A percentile compares a stretch with the other conserved stretches of the same genome.
Conservation (phyloP, 2,888 invertebrate genomes). For the Plutella xylostella region DNA sequence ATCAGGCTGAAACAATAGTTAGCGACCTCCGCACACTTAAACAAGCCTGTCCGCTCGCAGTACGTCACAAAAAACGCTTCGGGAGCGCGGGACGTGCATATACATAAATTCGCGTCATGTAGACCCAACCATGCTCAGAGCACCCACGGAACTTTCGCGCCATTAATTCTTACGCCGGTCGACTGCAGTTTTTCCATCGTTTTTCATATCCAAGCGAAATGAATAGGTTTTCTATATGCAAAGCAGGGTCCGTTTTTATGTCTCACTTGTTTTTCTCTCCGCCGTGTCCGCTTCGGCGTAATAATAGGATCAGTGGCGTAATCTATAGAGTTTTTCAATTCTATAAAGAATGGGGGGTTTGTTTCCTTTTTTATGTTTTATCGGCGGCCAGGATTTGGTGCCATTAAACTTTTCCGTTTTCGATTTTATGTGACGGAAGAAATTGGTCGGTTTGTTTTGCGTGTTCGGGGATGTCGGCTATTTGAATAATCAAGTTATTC, state of each 20-base stretch:
- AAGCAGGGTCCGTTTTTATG: slow-evolving; percentile 22
- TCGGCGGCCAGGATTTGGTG: slow-evolving; percentile 49
- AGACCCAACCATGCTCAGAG: slow-evolving; percentile 8
- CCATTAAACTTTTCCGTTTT: slow-evolving; percentile 54
- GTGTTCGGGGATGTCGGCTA: slow-evolving; percentile 3
- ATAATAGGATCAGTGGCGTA: slow-evolving; percentile 46
- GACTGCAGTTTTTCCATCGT: slow-evolving; percentile 49
- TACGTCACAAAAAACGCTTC: slow-evolving; percentile 4
- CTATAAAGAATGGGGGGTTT: slow-evolving; percentile 16
- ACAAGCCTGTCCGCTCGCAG: too few relatives aligned
- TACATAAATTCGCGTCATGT: slow-evolving; percentile 11
- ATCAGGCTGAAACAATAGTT: too few relatives aligned
- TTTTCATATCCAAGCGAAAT: slow-evolving; percentile 9
- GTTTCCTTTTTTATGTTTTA: slow-evolving; percentile 53
- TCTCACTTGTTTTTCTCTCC: slow-evolving; percentile 19
- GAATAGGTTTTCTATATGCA: slow-evolving; percentile 19
- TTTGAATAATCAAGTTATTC: slow-evolving; percentile 13
- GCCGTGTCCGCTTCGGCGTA: slow-evolving; percentile 35
- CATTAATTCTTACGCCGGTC: slow-evolving; percentile 61
- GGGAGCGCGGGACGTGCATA: slow-evolving; percentile 7
- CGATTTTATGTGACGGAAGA: slow-evolving; percentile 64
- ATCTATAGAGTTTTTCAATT: slow-evolving; percentile 17
- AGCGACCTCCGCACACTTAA: too few relatives aligned
- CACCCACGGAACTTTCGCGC: slow-evolving; percentile 48
- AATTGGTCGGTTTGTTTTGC: slow-evolving; percentile 39